Evolutionary conservation across 2,797 vertebrate species (phyloP).

Genomic region (Sternotherus odoratus): DNA sequence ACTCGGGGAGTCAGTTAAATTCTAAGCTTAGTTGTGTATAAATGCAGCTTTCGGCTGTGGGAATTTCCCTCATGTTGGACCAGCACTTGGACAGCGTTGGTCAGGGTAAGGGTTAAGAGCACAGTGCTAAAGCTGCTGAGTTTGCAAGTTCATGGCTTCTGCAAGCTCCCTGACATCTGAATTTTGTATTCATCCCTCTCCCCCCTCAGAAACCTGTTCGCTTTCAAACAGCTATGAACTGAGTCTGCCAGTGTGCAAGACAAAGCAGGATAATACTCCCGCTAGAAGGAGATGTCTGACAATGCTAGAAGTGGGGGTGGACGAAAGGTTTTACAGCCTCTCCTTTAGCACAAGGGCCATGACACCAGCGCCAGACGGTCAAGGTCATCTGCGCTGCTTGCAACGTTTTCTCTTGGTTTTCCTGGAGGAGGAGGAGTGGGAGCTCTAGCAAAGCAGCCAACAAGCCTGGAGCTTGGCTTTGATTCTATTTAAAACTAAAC

Average conservation of each 20-base stretch:
- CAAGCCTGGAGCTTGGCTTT: background rate
- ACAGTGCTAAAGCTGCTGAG: background rate
- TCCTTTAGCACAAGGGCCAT: slow-evolving; percentile 21
- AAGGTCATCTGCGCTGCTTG: slow-evolving; percentile 29
- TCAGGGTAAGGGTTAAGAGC: background rate
- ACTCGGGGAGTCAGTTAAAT: background rate
- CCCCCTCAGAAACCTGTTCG: background rate
- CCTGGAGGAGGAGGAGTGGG: background rate
- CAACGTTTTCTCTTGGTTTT: background rate
- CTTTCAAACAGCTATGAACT: background rate
- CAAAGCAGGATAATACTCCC: slow-evolving; percentile 35
- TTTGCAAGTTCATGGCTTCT: background rate
- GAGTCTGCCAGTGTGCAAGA: slow-evolving; percentile 36
- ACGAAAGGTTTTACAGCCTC: slow-evolving; percentile 3
- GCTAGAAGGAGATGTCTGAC: background rate
- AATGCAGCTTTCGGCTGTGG: background rate
- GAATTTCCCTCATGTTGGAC: background rate
- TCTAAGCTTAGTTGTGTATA: no score
- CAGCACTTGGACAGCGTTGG: background rate
- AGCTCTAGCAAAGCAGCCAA: background rate
- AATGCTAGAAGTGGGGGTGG: slow-evolving; percentile 42
- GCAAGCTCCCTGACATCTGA: slow-evolving; percentile 23
- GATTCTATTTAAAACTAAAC: background rate
- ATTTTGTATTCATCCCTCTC: slow-evolving; percentile 15
- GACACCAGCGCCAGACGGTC: background rate